phyloP scores from a whole-genome alignment of 1,140 invertebrate species.

The Formica selysi region DNA sequence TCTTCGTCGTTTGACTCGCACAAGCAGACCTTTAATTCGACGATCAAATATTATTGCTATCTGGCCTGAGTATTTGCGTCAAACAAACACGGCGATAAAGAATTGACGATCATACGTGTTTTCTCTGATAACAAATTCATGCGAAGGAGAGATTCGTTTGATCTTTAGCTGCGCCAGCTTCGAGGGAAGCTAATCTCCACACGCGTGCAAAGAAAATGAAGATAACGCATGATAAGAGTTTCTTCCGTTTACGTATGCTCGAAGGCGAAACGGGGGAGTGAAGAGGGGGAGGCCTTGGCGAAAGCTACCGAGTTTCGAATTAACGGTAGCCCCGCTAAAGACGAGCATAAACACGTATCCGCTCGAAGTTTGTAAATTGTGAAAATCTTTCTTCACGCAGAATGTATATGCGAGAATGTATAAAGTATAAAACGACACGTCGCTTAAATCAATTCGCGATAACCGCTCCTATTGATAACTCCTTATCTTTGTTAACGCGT shows the following conservation, averaged over 20 bases:
- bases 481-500: conserved; percentile 30
- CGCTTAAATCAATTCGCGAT: conserved; percentile 28
- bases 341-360: not conserved
- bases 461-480: not conserved
- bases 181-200: not conserved
- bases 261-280: not conserved
- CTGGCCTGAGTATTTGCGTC: conserved; percentile 5
- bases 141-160: conserved; percentile 24
- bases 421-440: conserved; percentile 17
- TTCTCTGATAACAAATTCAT: conserved; percentile 45
- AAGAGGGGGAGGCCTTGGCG: not conserved
- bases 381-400: not conserved
- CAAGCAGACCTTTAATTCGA: conserved; percentile 9
- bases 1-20: not conserved
- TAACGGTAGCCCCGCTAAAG: conserved; percentile 14
- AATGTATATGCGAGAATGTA: not conserved
- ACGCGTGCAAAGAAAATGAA: not conserved
- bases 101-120: not conserved
- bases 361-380: conserved; percentile 8
- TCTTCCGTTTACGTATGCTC: conserved; percentile 4
- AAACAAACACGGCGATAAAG: conserved; percentile 26
- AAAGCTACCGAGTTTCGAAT: not conserved
- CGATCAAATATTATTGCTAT: conserved; percentile 39
- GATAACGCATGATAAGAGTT: conserved; percentile 46
- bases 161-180: not conserved